Evolutionary conservation across 2,113 vertebrate species (phyloP).

Genomic region (Colaptes auratus): DNA sequence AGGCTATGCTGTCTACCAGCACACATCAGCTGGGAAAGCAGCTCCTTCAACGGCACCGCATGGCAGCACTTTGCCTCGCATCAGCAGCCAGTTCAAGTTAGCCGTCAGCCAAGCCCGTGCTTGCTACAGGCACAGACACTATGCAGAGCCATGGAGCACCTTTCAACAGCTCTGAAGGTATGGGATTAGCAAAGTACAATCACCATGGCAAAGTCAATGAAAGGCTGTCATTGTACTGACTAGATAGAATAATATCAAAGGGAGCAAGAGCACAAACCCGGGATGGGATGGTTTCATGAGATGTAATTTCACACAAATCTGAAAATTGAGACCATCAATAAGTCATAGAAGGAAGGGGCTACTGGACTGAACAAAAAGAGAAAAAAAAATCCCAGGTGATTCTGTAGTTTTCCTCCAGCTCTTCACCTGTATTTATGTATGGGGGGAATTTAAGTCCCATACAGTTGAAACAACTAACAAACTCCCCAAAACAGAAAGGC

Average conservation of each 20-base stretch:
- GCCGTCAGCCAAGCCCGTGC: conserved; percentile 72
- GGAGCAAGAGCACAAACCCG: background rate
- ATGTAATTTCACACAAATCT: background rate
- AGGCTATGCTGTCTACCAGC: background rate
- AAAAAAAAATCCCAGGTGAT: background rate
- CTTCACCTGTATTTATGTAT: background rate
- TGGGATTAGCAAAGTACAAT: background rate
- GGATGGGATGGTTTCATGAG: background rate
- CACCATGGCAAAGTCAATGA: too few relatives aligned
- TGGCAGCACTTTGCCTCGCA: conserved; percentile 48
- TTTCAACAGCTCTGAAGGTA: conserved; percentile 76
- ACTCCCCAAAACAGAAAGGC: background rate
- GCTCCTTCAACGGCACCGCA: conserved; percentile 28
- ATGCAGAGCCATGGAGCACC: conserved; percentile 58
- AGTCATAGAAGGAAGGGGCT: background rate
- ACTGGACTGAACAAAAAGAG: background rate
- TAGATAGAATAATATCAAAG: background rate
- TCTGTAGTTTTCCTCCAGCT: background rate
- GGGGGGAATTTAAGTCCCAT: background rate
- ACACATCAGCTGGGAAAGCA: conserved; percentile 43
- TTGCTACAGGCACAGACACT: conserved; percentile 75
- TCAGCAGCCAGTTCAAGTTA: conserved; percentile 71
- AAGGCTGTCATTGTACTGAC: too few relatives aligned
- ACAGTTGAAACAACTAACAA: too few relatives aligned
- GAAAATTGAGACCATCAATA: background rate